Conservation (phyloP, 1,140 invertebrate genomes). For the Ylistrum balloti region DNA sequence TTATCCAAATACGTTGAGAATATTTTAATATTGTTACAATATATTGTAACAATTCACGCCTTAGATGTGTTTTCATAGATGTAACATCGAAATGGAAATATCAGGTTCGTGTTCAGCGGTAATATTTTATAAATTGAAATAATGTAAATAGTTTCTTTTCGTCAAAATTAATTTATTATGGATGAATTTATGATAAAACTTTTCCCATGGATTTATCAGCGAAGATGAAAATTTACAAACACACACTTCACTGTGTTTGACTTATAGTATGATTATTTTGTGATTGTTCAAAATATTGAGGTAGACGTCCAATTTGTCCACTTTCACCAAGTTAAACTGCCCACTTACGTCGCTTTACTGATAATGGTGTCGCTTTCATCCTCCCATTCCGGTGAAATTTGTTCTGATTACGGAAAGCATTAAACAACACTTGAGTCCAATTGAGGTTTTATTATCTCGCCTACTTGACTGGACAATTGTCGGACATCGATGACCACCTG, state of each 20-base stretch:
- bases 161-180: neutral
- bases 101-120: too few species aligned
- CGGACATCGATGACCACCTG: neutral
- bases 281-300: constrained; percentile 29
- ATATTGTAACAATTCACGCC: too few species aligned
- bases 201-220: neutral
- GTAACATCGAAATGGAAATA: too few species aligned
- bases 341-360: neutral
- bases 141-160: neutral
- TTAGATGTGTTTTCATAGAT: too few species aligned
- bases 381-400: constrained; percentile 16
- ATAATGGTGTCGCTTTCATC: constrained; percentile 18
- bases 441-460: neutral
- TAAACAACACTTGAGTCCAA: constrained; percentile 34
- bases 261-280: constrained; percentile 35
- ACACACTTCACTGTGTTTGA: neutral
- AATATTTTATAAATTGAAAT: too few species aligned
- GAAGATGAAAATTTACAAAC: neutral
- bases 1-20: neutral
- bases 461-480: constrained; percentile 10
- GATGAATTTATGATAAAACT: neutral
- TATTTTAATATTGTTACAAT: neutral
- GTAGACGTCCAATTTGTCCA: constrained; percentile 37
- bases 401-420: constrained; percentile 6
- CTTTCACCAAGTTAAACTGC: neutral